Base-by-base conservation (phyloP, 2,113 vertebrate genomes). In the Delphinapterus leucas region DNA sequence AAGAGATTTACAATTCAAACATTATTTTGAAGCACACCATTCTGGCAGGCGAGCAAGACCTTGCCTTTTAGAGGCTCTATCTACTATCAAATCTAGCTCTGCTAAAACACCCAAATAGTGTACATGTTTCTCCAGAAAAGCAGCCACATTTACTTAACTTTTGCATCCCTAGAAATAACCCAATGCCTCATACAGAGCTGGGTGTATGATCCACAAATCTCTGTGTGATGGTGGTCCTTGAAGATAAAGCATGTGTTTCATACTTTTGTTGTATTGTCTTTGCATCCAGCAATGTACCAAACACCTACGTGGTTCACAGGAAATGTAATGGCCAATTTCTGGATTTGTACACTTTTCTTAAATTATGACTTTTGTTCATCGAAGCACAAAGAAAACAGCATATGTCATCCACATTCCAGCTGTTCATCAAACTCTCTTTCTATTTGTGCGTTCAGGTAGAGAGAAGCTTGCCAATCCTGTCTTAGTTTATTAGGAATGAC, bases 381-480 rank as follows among this genome's bases (percentile, higher is more conserved):
- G 8, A 63, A 63, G 23, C 20, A 33, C 31, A 25, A 44, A 80
- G 60, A 44, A 91, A 38, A 17, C 33, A 60, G 53, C 2, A 2
- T 41, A 11, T 33, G 5, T 10, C 15, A 2, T 17, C 10, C 33
- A 38, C 0, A 0, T 44, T 26, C 44, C 5, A 11, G 80, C 20
- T 36, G 10, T 3, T 86, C 20, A 20, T 70, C 33, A 36, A 28
- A 36, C 31, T 6, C 1, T 68, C 17, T 44, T 76, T 38, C 47
- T 44, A 1, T 18, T 4, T 86, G 60, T 15, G 0, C 2, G 2
- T 36, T 68, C 36, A 38, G 70, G 21, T 6, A 21, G 38, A 70
- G 49, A 60, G 38, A 47, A 58, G 18, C 26, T n/a, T n/a, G 26
- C 4, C 8, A 2, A 5, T 14, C 67, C 13, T 8, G 26, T 20